Evolutionary conservation across 2,113 vertebrate species (phyloP).

Genomic region (Tautogolabrus adspersus): DNA sequence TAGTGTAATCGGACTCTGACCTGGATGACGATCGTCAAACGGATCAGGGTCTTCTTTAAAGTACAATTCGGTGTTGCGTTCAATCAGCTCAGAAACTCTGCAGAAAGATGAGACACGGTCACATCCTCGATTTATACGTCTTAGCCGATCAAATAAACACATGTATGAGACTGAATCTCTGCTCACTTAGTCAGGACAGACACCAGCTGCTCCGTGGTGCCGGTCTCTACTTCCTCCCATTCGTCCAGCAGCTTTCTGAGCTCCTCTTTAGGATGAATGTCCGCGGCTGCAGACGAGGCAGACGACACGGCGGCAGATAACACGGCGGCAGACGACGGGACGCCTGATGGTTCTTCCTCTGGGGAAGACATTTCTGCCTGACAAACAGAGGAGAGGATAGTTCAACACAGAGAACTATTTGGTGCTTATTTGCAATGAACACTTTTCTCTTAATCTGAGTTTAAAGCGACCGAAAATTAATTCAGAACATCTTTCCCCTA

Average conservation of each 20-base stretch:
- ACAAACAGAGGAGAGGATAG: background rate
- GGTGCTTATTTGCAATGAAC: no score
- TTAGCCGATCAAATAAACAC: background rate
- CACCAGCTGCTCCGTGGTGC: conserved; percentile 89
- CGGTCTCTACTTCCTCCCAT: conserved; percentile 91
- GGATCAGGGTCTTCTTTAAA: conserved; percentile 95
- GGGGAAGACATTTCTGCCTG: conserved; percentile 53
- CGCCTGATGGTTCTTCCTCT: background rate
- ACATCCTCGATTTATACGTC: background rate
- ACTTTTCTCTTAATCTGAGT: no score
- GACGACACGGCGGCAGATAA: background rate
- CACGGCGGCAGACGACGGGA: background rate
- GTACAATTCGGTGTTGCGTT: conserved; percentile 93
- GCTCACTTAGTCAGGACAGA: conserved; percentile 91
- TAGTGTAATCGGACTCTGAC: conserved; percentile 65
- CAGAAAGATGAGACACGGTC: conserved; percentile 12
- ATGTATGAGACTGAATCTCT: no score
- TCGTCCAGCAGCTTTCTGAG: conserved; percentile 91
- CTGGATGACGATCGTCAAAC: conserved; percentile 97
- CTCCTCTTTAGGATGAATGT: conserved; percentile 92
- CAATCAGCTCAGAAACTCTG: conserved; percentile 96
- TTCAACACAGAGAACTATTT: no score
- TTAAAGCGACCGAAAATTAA: no score
- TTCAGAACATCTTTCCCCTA: no score
- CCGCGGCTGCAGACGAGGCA: conserved; percentile 34